These are phyloP conservation scores for Hemaris fuciformis DNA, from an alignment of 2,888 invertebrate genomes.

Conservation along the genomic window DNA sequence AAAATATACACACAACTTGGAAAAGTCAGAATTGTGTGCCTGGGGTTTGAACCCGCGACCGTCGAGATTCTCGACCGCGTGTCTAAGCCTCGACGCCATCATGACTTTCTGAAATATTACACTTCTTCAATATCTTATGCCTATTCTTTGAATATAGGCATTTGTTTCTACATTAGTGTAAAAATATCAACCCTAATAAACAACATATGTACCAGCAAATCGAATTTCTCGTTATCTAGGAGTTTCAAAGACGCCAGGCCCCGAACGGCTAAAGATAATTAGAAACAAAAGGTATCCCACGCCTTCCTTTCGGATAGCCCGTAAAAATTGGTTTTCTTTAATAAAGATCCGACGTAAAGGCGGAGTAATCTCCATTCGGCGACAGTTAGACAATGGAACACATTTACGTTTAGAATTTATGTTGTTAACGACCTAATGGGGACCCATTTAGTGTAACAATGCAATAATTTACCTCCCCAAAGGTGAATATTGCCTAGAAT, in stretches of 20 bases:
- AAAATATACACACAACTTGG: no score
- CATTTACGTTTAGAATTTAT: conserved; percentile 30
- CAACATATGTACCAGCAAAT: no score
- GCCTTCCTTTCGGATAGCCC: no score
- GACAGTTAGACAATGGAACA: conserved; percentile 32
- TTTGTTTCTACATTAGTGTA: no score
- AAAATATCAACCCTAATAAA: no score
- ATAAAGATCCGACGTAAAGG: neutral
- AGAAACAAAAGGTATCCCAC: neutral
- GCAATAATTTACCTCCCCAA: conserved; percentile 28
- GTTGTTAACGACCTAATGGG: conserved; percentile 32
- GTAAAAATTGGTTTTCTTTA: conserved; percentile 7
- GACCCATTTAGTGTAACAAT: conserved; percentile 28
- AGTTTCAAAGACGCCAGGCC: neutral
- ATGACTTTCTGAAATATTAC: no score
- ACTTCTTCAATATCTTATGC: no score
- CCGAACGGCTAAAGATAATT: neutral
- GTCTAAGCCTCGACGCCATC: no score
- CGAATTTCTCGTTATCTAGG: neutral
- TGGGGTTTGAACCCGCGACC: no score
- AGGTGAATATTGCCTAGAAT: conserved; percentile 26
- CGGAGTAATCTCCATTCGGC: conserved; percentile 20
- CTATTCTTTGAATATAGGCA: no score
- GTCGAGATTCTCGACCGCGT: no score
- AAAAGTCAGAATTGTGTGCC: no score